These are phyloP conservation scores for Typhlomys cinereus DNA, from an alignment of 2,113 vertebrate genomes.

Conservation along the genomic window DNA sequence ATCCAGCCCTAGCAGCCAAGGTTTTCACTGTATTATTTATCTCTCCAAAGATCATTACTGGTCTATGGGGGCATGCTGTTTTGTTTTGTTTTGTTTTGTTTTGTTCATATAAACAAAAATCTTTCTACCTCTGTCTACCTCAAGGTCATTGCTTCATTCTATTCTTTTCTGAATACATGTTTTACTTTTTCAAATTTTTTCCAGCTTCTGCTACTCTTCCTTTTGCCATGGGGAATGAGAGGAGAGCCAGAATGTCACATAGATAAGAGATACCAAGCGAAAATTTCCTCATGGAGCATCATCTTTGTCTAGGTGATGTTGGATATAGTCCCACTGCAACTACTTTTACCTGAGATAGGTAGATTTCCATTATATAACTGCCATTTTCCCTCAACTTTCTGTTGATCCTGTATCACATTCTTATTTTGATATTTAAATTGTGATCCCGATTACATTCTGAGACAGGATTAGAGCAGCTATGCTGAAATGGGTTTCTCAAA, in stretches of 20 bases:
- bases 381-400: background rate
- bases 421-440: background rate
- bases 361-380: background rate
- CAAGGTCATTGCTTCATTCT: background rate
- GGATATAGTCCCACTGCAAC: background rate
- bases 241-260: background rate
- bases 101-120: background rate
- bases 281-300: background rate
- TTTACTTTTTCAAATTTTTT: no score
- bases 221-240: background rate
- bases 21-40: no score
- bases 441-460: no score
- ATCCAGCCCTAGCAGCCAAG: no score
- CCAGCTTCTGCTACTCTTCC: background rate
- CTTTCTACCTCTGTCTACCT: background rate
- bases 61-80: no score
- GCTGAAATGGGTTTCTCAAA: no score
- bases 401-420: background rate
- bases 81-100: no score
- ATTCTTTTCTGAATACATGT: background rate
- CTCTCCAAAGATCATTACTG: no score
- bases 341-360: background rate
- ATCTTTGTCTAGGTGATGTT: background rate
- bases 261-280: background rate
- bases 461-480: no score